A percentile compares a stretch with the other conserved stretches of the same genome.
Conservation (phyloP, 2,113 vertebrate species). For the Corvus hawaiiensis region DNA sequence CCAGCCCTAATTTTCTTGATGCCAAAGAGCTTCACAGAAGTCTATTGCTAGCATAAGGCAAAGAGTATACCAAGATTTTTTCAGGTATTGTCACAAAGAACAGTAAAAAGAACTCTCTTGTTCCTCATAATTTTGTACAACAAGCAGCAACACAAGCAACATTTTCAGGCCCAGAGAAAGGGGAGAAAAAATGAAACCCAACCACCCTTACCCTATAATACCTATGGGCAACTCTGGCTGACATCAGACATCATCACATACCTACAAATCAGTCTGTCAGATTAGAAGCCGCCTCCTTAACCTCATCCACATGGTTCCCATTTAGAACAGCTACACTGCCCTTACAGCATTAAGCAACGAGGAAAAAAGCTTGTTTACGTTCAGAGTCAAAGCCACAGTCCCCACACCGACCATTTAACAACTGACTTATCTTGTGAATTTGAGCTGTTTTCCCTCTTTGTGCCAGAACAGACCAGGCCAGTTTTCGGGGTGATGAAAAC, state of each 20-base stretch:
- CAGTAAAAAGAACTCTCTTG: neutral
- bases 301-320: neutral
- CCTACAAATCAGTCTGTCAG: neutral
- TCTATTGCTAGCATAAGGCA: neutral
- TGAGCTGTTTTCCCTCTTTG: neutral
- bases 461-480: neutral
- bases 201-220: neutral
- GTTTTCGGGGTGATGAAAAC: constrained; percentile 13
- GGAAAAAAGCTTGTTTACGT: neutral
- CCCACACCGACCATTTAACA: accelerated
- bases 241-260: neutral
- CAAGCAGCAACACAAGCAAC: neutral
- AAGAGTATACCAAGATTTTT: neutral
- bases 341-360: neutral
- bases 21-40: neutral
- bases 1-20: neutral
- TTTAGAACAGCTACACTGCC: neutral
- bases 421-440: neutral
- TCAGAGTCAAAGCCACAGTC: constrained; percentile 9
- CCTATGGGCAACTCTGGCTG: neutral
- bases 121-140: neutral
- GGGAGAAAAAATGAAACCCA: accelerated
- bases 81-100: neutral
- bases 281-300: neutral
- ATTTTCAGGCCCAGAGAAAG: neutral